Conservation (phyloP, 2,888 invertebrate genomes). For the Eupithecia dodoneata region DNA sequence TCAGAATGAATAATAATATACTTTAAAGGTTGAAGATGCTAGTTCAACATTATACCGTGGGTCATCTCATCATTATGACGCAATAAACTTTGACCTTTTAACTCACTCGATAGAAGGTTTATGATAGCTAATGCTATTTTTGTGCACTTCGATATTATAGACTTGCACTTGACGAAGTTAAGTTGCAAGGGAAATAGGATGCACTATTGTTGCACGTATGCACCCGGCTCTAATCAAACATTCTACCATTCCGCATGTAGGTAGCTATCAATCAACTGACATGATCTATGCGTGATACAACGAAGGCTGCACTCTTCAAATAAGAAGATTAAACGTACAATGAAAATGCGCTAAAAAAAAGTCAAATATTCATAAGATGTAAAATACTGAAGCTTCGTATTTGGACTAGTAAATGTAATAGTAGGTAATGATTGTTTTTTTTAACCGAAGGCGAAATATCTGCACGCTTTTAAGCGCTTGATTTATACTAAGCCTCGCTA, state of each 20-base stretch:
- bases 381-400: neutral
- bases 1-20: slow-evolving; percentile 37
- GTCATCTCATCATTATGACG: slow-evolving; percentile 65
- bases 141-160: slow-evolving; percentile 19
- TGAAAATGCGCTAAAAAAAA: neutral
- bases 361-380: neutral
- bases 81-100: slow-evolving; percentile 48
- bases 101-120: slow-evolving; percentile 40
- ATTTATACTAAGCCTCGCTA: neutral
- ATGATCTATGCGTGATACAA: slow-evolving; percentile 14
- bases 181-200: neutral
- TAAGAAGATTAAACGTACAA: slow-evolving; percentile 26
- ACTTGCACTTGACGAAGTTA: neutral
- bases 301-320: slow-evolving; percentile 1
- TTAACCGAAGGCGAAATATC: neutral
- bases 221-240: neutral
- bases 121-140: slow-evolving; percentile 39
- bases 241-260: neutral
- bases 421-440: neutral
- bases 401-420: neutral
- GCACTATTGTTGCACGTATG: neutral
- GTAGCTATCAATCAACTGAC: neutral
- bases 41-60: slow-evolving; percentile 42
- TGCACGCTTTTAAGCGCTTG: neutral
- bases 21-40: slow-evolving; percentile 73